Evolutionary conservation across 2,888 invertebrate genomes (phyloP).

Genomic region (Phortica okadai): DNA sequence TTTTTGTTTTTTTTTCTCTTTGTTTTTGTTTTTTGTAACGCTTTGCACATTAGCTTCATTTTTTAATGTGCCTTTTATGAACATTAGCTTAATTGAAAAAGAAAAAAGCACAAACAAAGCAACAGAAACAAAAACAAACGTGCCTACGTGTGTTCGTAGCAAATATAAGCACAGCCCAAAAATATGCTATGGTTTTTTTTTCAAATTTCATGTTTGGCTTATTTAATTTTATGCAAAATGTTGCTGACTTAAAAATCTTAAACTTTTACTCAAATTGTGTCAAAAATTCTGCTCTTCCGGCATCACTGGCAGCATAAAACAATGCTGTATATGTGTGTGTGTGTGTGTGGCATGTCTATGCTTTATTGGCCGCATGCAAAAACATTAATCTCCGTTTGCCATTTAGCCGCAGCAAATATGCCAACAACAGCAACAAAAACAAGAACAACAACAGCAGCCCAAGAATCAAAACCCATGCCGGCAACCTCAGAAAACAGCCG

Average conservation of each 20-base stretch:
- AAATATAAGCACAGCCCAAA: too few relatives aligned
- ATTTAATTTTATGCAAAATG: slow-evolving; percentile 19
- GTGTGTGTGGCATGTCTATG: slow-evolving; percentile 42
- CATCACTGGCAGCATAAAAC: too few relatives aligned
- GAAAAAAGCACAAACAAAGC: slow-evolving; percentile 37
- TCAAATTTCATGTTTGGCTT: slow-evolving; percentile 35
- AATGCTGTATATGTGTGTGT: too few relatives aligned
- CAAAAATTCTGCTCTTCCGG: too few relatives aligned
- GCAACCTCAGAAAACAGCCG: slow-evolving; percentile 45
- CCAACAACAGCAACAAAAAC: slow-evolving; percentile 48
- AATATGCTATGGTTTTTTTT: not conserved
- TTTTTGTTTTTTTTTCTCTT: slow-evolving; percentile 35
- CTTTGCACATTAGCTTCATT: not conserved
- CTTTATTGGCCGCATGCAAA: slow-evolving; percentile 59
- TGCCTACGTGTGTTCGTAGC: slow-evolving; percentile 44
- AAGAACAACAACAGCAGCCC: not conserved
- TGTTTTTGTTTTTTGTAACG: not conserved
- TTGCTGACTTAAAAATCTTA: too few relatives aligned
- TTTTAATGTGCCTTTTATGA: slow-evolving; percentile 46
- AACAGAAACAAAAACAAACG: slow-evolving; percentile 39
- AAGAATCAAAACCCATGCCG: not conserved
- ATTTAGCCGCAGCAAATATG: slow-evolving; percentile 54
- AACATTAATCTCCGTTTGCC: slow-evolving; percentile 74
- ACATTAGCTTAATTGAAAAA: slow-evolving; percentile 70
- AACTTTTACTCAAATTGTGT: too few relatives aligned